Base-by-base conservation (phyloP, 1,140 invertebrate species). In the Pseudomyrmex pallidus region DNA sequence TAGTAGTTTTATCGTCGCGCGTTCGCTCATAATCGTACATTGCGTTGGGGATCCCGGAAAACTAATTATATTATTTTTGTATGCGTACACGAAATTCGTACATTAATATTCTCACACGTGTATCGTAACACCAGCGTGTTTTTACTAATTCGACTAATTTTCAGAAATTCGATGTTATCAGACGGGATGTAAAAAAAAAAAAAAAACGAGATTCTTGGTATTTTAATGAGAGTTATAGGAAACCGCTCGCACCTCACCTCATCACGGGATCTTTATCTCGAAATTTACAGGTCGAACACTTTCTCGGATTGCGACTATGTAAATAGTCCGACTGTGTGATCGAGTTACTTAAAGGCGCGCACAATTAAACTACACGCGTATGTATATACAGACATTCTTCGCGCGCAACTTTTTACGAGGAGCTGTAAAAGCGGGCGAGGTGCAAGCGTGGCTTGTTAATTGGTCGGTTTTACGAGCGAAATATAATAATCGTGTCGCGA, bases 401-500 rank as follows among this genome's bases (percentile, higher is more conserved):
- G 46, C 4, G 20, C 3, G 46, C 70, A 63, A 25, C 70, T 82
- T 82, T 74, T 82, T 74, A 70, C 70, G 57, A 61, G 46, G 15
- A 74, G n/a, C 63, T 57, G 35, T 82, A 74, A 82, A 82, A 63
- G 17, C 57, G 48, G 35, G 70, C 50, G 48, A 82, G 78, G 59
- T 80, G 66, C 78, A 74, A 74, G 59, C 48, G 61, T 68, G 22
- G 50, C 22, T 20, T 63, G 59, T 56, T 63, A 74, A 74, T 74
- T 82, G 48, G 61, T 74, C 70, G 70, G 17, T 12, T 82, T 82
- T 74, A 63, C 48, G 59, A 74, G 59, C 61, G 52, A 52, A 74
- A 74, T 35, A 7, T 74, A 74, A 82, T 74, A 63, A 78, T 78
- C 66, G 35, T 54, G 35, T 25, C 20, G 52, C 64, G 46, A 70